Conservation (phyloP, 2,888 invertebrate genomes). For the Mycogona germanica region DNA sequence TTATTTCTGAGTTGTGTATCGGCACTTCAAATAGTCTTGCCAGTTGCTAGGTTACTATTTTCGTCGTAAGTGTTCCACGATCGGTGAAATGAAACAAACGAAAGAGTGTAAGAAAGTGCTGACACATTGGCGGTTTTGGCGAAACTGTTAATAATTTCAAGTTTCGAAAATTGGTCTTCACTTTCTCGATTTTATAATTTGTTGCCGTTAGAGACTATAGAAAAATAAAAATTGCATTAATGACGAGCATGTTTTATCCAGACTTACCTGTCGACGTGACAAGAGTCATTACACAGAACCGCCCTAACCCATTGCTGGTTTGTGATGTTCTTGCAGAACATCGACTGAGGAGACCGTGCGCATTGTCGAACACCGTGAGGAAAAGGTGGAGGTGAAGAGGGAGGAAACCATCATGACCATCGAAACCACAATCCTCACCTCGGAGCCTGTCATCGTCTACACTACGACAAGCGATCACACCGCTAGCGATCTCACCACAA, state of each 20-base stretch:
- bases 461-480: not conserved
- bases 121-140: too few species aligned
- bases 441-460: conserved; percentile 9
- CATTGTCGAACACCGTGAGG: conserved; percentile 14
- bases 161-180: not conserved
- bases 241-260: not conserved
- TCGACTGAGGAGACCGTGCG: conserved; percentile 10
- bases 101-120: too few species aligned
- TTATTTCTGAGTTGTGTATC: too few species aligned
- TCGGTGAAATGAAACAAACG: too few species aligned
- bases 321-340: not conserved
- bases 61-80: too few species aligned
- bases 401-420: conserved; percentile 18
- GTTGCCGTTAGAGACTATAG: too few species aligned
- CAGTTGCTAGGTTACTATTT: too few species aligned
- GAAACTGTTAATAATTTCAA: too few species aligned
- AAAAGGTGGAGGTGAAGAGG: conserved; percentile 17
- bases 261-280: not conserved
- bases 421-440: conserved; percentile 16
- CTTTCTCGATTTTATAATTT: not conserved
- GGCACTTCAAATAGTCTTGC: too few species aligned
- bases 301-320: too few species aligned
- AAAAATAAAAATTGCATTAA: not conserved
- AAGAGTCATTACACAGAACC: too few species aligned
- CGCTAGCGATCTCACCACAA: too few species aligned